Conservation (phyloP, 2,113 vertebrate genomes). For the Eulemur rufifrons region DNA sequence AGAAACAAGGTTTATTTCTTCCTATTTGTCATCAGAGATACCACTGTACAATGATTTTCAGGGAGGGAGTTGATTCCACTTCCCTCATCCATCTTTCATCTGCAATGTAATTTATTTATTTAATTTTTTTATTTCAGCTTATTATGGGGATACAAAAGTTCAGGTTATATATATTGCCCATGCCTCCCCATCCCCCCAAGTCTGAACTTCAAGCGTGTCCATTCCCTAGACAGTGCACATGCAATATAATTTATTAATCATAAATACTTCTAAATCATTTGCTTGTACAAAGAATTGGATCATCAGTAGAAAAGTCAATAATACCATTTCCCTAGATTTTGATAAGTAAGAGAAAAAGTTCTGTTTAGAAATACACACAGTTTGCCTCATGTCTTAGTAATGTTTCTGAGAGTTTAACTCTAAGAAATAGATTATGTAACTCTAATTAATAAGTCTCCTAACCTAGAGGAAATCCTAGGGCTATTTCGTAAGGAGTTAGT, state of each 20-base stretch:
- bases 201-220: too few species aligned
- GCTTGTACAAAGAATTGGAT: background rate
- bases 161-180: too few species aligned
- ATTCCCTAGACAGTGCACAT: too few species aligned
- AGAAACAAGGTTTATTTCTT: background rate
- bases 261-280: background rate
- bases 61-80: background rate
- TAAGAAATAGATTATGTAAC: background rate
- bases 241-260: background rate
- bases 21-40: background rate
- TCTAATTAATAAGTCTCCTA: background rate
- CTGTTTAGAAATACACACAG: background rate
- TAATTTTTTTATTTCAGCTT: too few species aligned
- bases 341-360: background rate
- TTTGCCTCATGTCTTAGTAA: background rate
- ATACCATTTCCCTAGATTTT: background rate
- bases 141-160: too few species aligned
- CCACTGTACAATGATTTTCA: background rate
- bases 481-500: background rate
- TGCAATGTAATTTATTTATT: too few species aligned
- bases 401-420: background rate
- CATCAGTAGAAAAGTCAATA: background rate
- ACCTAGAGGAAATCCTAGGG: background rate
- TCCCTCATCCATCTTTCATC: background rate
- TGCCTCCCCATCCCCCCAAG: too few species aligned